These are phyloP conservation scores for Pseudachorutes palmiensis DNA, from an alignment of 1,140 invertebrate genomes.

Conservation along the genomic window DNA sequence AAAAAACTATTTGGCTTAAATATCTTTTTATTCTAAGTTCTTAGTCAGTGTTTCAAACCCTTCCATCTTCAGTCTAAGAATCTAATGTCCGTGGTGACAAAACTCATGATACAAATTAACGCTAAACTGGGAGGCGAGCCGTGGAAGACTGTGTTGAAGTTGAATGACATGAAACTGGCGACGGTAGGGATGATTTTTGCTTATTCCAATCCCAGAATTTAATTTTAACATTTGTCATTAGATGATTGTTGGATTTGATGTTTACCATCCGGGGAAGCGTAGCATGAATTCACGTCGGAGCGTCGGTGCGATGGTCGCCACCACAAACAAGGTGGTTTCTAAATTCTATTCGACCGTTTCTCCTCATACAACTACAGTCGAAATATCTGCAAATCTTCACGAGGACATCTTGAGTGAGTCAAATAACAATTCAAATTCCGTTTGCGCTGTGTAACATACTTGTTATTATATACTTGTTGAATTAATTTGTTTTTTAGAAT, in stretches of 20 bases:
- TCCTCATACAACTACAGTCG: conserved; percentile 61
- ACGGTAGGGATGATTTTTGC: not conserved
- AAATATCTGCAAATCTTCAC: conserved; percentile 57
- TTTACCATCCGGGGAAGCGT: conserved; percentile 61
- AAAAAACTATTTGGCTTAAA: no score
- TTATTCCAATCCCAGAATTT: no score
- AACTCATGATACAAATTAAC: conserved; percentile 59
- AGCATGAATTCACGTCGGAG: conserved; percentile 45
- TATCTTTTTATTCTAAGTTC: conserved; percentile 14
- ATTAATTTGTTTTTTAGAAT: conserved; percentile 35
- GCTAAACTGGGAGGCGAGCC: conserved; percentile 81
- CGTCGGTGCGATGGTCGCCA: conserved; percentile 69
- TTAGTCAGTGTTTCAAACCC: conserved; percentile 15
- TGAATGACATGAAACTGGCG: conserved; percentile 43
- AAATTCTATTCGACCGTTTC: conserved; percentile 60
- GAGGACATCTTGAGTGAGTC: conserved; percentile 50
- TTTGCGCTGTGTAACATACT: no score
- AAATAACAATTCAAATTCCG: not conserved
- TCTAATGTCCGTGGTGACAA: conserved; percentile 36
- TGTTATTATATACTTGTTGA: no score
- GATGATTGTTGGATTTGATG: conserved; percentile 84
- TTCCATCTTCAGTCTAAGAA: not conserved
- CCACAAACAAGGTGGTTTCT: conserved; percentile 55
- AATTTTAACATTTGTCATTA: conserved; percentile 40
- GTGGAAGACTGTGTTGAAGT: conserved; percentile 57